These are phyloP conservation scores for Chrysolina haemoptera DNA, from an alignment of 2,888 invertebrate genomes.

Conservation along the genomic window DNA sequence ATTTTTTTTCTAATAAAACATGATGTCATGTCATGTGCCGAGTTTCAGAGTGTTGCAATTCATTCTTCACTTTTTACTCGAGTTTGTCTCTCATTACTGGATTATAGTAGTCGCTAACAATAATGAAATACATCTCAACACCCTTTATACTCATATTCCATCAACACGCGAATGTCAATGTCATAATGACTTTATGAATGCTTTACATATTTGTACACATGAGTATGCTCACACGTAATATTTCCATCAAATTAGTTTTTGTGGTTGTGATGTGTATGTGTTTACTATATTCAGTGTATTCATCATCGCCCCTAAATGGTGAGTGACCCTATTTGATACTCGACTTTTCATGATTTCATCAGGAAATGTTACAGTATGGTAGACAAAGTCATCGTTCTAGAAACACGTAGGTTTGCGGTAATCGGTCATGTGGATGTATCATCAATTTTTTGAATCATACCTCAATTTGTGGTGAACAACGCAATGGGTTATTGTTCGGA, in stretches of 20 bases:
- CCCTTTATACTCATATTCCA: conserved; percentile 1
- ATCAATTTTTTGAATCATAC: not conserved
- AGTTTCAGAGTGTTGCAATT: no score
- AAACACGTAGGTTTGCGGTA: not conserved
- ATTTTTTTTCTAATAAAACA: no score
- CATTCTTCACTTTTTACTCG: no score
- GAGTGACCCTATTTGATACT: conserved; percentile 21
- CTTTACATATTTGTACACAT: conserved; percentile 21
- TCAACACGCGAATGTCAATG: conserved; percentile 11
- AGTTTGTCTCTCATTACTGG: no score
- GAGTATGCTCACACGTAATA: conserved; percentile 9
- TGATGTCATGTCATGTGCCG: no score
- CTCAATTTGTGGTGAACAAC: no score
- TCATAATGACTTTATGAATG: conserved; percentile 29
- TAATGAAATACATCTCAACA: no score
- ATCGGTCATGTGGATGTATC: not conserved
- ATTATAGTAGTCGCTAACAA: no score
- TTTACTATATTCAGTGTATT: not conserved
- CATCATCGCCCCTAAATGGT: conserved; percentile 26
- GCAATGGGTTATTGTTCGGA: no score
- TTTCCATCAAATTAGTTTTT: conserved; percentile 8
- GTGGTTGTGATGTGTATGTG: conserved; percentile 28
- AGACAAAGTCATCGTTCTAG: conserved; percentile 6
- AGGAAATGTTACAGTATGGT: not conserved
- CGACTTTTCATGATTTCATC: not conserved